A percentile compares a stretch with the other conserved stretches of the same genome.
Conservation (phyloP, 35 echinoderm and acorn worm genomes). For the Patiria miniata region DNA sequence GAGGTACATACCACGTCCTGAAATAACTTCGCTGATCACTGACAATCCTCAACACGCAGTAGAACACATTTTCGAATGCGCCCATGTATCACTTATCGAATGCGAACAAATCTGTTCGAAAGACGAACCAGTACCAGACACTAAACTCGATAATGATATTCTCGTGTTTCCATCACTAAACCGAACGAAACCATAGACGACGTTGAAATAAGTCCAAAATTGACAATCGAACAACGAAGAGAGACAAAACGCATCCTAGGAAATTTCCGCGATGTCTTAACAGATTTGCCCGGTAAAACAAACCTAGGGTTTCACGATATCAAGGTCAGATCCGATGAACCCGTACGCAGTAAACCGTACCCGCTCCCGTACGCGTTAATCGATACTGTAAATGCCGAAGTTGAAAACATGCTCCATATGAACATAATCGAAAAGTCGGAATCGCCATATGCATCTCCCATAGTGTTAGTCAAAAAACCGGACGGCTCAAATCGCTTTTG, state of each 20-base stretch:
- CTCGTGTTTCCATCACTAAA: conserved; percentile 18
- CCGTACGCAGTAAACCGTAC: no score
- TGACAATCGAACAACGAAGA: no score
- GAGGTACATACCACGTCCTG: no score
- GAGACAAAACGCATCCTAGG: background rate
- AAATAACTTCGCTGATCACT: no score
- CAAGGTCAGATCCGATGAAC: background rate
- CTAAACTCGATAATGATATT: conserved; percentile 1
- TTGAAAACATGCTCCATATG: conserved; percentile 46
- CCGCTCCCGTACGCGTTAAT: no score
- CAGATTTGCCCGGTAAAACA: conserved; percentile 32
- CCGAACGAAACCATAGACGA: conserved; percentile 12
- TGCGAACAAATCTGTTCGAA: background rate
- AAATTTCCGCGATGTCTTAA: conserved; percentile 54
- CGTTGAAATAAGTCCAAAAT: conserved; percentile 12
- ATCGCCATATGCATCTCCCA: no score
- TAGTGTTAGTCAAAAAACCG: conserved; percentile 46
- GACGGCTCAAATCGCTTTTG: conserved; percentile 42
- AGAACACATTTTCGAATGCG: conserved; percentile 12
- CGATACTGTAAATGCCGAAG: no score
- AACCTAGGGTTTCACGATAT: background rate
- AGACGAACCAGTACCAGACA: background rate
- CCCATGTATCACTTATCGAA: background rate
- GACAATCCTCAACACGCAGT: background rate
- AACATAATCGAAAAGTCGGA: no score